A percentile compares a stretch with the other conserved stretches of the same genome.
These are phyloP conservation scores for Clanis bilineata DNA, from an alignment of 2,888 invertebrate species.

Conservation along the genomic window DNA sequence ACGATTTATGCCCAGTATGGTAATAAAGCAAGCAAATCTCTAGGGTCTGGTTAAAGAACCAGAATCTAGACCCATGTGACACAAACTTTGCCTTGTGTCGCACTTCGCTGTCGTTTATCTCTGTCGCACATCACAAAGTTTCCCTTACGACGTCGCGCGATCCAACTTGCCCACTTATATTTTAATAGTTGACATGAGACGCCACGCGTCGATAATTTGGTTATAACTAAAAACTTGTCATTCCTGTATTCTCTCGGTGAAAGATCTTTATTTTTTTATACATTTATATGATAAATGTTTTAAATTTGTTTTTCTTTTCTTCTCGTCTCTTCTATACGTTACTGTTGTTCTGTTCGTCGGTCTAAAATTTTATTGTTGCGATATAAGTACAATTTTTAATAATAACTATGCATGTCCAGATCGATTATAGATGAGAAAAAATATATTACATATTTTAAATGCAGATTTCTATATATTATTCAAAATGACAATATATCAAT, in stretches of 20 bases:
- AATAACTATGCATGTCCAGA: constrained; percentile 72
- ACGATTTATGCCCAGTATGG: no score
- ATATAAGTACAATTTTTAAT: constrained; percentile 72
- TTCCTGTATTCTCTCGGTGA: constrained; percentile 72
- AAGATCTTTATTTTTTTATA: constrained; percentile 81
- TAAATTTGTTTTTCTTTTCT: constrained; percentile 39
- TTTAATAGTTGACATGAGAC: not conserved
- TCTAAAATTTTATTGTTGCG: constrained; percentile 68
- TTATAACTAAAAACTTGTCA: constrained; percentile 53
- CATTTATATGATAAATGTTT: constrained; percentile 60
- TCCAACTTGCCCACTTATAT: not conserved
- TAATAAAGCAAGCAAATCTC: no score
- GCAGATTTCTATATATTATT: constrained; percentile 77
- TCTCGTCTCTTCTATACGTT: constrained; percentile 48
- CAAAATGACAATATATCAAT: constrained; percentile 72
- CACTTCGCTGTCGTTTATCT: no score
- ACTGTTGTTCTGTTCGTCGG: constrained; percentile 63
- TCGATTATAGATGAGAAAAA: constrained; percentile 59
- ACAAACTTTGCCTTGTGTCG: no score
- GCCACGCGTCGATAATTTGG: constrained; percentile 5
- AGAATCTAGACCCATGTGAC: no score
- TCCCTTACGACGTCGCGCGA: not conserved
- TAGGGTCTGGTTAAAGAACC: no score
- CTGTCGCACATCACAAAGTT: no score
- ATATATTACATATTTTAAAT: constrained; percentile 71